Percentiles rank a stretch among this genome's conserved stretches.
Conservation (phyloP, 2,113 vertebrate species). For the Zeus faber region DNA sequence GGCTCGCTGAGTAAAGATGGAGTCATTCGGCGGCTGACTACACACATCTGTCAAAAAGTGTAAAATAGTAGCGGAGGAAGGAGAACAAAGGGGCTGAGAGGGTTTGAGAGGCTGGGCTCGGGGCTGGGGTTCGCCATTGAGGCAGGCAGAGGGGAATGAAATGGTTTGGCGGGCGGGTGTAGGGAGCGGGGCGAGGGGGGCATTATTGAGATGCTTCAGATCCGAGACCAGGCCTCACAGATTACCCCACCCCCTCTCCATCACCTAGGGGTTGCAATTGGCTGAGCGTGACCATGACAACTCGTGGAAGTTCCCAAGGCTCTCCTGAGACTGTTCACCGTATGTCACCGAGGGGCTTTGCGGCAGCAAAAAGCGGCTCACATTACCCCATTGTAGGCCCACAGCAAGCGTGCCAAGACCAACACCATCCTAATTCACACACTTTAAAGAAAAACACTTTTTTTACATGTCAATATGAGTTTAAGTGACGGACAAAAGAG, state of each 20-base stretch:
- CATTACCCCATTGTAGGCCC: conserved; percentile 34
- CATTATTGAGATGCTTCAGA: conserved; percentile 33
- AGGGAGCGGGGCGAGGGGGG: neutral
- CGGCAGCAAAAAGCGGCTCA: conserved; percentile 17
- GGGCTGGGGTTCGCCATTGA: conserved; percentile 3
- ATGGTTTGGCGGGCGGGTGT: too few relatives aligned
- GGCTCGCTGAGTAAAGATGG: too few relatives aligned
- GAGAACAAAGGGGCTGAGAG: conserved; percentile 3
- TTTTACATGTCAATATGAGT: neutral
- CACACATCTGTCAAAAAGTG: too few relatives aligned
- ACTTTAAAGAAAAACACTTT: neutral
- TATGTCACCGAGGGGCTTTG: conserved; percentile 10
- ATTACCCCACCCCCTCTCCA: conserved; percentile 3
- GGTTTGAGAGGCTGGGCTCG: neutral
- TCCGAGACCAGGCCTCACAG: neutral
- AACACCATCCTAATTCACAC: neutral
- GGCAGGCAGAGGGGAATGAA: neutral
- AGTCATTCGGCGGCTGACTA: too few relatives aligned
- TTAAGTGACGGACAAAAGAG: conserved; percentile 33
- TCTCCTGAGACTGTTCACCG: conserved; percentile 35
- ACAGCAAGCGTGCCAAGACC: too few relatives aligned
- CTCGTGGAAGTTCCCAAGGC: conserved; percentile 34
- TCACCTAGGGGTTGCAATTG: conserved; percentile 13
- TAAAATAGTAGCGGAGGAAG: neutral
- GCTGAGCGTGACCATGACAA: conserved; percentile 52